Percentiles rank a stretch among this genome's conserved stretches.
Evolutionary conservation across 2,888 invertebrate genomes (phyloP).

Genomic region (Tachina fera): DNA sequence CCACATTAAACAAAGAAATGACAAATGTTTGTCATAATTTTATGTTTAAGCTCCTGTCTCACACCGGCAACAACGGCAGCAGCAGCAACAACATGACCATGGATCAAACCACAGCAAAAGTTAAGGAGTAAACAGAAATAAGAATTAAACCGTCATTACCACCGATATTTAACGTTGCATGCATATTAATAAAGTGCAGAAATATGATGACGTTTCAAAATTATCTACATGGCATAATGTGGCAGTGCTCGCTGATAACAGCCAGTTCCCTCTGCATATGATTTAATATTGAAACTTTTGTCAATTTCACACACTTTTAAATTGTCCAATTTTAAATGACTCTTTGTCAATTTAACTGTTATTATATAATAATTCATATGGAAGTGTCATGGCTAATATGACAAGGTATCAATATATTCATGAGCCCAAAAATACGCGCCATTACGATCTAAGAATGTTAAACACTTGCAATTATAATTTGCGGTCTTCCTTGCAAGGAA

Average conservation of each 20-base stretch:
- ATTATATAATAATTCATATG: constrained; percentile 62
- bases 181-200: constrained; percentile 66
- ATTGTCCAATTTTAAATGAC: constrained; percentile 51
- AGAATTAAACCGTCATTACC: constrained; percentile 45
- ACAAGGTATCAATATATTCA: constrained; percentile 56
- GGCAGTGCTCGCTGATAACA: too few species aligned
- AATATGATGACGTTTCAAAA: constrained; percentile 13
- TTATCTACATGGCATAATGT: background rate
- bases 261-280: constrained; percentile 34
- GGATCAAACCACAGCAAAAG: background rate
- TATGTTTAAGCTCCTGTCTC: constrained; percentile 18
- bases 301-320: constrained; percentile 50
- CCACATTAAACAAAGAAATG: constrained; percentile 57
- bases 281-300: constrained; percentile 2
- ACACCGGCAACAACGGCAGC: too few species aligned
- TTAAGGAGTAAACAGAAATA: constrained; percentile 4
- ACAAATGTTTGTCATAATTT: constrained; percentile 60
- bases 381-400: constrained; percentile 30
- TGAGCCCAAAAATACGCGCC: constrained; percentile 40
- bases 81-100: constrained; percentile 38
- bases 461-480: background rate
- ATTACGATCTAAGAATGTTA: constrained; percentile 21
- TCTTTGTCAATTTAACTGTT: constrained; percentile 60
- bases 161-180: constrained; percentile 55
- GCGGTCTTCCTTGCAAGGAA: constrained; percentile 11